These are phyloP conservation scores for Actenoides lindsayi DNA, from an alignment of 2,113 vertebrate species.

Conservation along the genomic window DNA sequence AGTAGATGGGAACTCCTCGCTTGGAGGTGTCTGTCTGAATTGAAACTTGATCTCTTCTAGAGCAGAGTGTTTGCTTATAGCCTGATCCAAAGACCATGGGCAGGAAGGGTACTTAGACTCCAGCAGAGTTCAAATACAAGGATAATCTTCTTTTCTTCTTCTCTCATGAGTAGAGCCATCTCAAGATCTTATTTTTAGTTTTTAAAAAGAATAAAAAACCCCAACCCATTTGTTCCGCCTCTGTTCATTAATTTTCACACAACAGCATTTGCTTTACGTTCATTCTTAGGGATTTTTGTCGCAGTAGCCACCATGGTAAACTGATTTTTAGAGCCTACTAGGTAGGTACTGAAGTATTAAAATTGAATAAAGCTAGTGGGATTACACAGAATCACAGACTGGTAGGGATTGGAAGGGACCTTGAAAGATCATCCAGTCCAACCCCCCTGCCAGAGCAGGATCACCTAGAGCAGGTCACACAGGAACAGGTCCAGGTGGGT, in stretches of 20 bases:
- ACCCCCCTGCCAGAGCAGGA: no score
- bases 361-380: constrained; percentile 29
- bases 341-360: neutral
- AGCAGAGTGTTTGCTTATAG: neutral
- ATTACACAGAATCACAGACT: neutral
- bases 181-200: neutral
- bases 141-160: neutral
- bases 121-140: neutral
- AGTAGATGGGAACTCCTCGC: neutral
- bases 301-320: neutral
- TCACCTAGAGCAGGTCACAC: no score
- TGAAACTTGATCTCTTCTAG: neutral
- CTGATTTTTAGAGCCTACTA: neutral
- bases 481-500: no score
- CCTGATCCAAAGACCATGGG: neutral
- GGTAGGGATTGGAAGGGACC: no score
- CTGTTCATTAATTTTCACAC: constrained; percentile 10
- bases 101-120: neutral
- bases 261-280: constrained; percentile 7
- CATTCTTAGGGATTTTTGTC: constrained; percentile 1
- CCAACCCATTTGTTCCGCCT: neutral
- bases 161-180: neutral
- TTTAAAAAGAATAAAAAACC: neutral
- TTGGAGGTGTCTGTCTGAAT: neutral
- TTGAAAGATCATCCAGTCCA: no score